A percentile compares a stretch with the other conserved stretches of the same genome.
Conservation (phyloP, 1,140 invertebrate genomes). For the Andrena cerasifolii region DNA sequence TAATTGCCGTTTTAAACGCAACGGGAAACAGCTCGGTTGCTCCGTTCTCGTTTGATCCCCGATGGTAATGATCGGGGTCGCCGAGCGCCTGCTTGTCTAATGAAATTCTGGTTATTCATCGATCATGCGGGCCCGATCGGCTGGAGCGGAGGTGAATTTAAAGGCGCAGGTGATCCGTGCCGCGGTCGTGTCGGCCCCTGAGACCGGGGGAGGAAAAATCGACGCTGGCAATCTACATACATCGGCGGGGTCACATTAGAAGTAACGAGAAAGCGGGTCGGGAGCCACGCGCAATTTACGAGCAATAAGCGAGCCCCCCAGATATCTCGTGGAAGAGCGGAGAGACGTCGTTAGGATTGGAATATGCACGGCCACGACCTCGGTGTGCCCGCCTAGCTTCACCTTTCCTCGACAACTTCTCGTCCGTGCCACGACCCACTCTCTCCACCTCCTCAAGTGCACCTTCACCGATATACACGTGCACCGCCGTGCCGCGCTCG, state of each 20-base stretch:
- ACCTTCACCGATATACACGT: constrained; percentile 65
- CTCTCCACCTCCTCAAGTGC: constrained; percentile 67
- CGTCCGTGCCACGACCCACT: constrained; percentile 63
- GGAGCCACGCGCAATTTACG: constrained; percentile 73
- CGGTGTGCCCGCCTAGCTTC: constrained; percentile 68
- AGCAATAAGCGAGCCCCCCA: constrained; percentile 71
- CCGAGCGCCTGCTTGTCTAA: background rate
- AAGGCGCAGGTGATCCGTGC: constrained; percentile 50
- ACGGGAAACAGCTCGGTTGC: background rate
- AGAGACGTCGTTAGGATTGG: constrained; percentile 74
- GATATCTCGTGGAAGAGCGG: constrained; percentile 63
- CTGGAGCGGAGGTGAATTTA: constrained; percentile 37
- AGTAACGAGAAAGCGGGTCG: constrained; percentile 73
- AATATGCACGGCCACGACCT: constrained; percentile 75
- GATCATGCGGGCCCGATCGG: constrained; percentile 20
- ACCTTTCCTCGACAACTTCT: constrained; percentile 68
- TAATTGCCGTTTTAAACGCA: constrained; percentile 28
- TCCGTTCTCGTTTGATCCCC: background rate
- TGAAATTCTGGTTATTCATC: constrained; percentile 29
- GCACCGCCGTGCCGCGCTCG: constrained; percentile 35
- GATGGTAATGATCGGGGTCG: constrained; percentile 7
- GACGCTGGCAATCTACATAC: constrained; percentile 61
- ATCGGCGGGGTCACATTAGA: constrained; percentile 59
- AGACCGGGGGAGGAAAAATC: constrained; percentile 40
- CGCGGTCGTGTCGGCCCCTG: constrained; percentile 18